Evolutionary conservation across 2,888 invertebrate genomes (phyloP), one percentile per base, ranked within the genome.

Genomic region (Penaeus monodon): DNA sequence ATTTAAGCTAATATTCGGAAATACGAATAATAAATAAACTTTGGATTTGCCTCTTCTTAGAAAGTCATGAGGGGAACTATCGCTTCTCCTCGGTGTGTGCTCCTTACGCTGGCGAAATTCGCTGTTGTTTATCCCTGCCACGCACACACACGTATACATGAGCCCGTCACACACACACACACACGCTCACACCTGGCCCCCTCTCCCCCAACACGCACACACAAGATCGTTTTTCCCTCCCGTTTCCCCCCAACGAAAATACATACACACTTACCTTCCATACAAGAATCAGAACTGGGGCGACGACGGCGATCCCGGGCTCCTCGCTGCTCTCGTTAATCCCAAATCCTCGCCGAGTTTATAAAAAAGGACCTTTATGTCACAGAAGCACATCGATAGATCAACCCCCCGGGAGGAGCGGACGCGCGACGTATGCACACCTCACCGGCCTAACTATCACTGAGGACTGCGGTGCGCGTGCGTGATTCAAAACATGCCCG

Each of bases 391-490:
- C 73, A 82, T 82, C 81, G 73, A 82, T 82, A 82, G n/a, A 82
- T 82, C 81, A 57, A 57, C 57, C 57, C 57, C 81, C 70, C 14
- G 33, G 77, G 81, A 82, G 73, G 14, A 44, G 27, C 63, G 63
- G 22, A 57, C 57, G 81, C 70, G 70, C 73, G 49, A 70, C 27
- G 24, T 22, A 73, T 63, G 33, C 81, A 82, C 73, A n/a, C 73
- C 73, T 73, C 81, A 82, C 81, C 81, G 73, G 81, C n/a, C 81
- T 82, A 70, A 73, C 73, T 82, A 73, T 73, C 63, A 82, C 81
- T 82, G 49, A 73, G 81, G 49, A 82, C 81, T 82, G 81, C 57
- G 70, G 64, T 82, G 73, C 81, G 81, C 81, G 63, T 82, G 81
- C 81, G 81, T 82, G 81, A n/a, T 70, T 73, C 73, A 73, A 49